These are phyloP conservation scores for Nycticorax nycticorax DNA, from an alignment of 2,113 vertebrate genomes.

Conservation along the genomic window DNA sequence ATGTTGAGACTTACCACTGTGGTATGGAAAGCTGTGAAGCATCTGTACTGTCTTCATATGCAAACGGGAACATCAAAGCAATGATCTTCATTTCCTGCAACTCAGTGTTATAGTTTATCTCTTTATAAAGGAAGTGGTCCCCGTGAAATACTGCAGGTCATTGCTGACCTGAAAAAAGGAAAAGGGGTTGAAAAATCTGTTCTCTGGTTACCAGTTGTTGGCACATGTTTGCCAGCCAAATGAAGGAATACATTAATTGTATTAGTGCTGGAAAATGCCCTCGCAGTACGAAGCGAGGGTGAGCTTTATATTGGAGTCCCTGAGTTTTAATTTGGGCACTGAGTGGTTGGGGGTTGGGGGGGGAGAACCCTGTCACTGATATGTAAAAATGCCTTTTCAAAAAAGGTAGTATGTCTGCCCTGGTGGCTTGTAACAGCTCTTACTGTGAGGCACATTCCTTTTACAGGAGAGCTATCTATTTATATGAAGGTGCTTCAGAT, in stretches of 20 bases:
- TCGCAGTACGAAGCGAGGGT: not conserved
- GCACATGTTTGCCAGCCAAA: not conserved
- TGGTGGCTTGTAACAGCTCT: not conserved
- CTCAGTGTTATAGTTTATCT: not conserved
- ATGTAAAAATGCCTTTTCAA: not conserved
- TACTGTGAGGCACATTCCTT: not conserved
- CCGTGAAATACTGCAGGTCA: not conserved
- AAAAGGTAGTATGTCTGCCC: rapidly evolving
- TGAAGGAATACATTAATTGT: not conserved
- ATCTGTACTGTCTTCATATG: not conserved
- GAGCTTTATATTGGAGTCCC: not conserved
- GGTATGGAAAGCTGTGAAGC: not conserved
- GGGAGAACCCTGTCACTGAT: not conserved
- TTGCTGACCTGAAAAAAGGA: not conserved
- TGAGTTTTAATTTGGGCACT: not conserved
- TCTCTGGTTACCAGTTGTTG: not conserved
- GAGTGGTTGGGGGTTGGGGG: not conserved
- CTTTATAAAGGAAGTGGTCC: not conserved
- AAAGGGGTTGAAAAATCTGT: not conserved
- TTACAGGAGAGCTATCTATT: not conserved
- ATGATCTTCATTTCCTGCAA: slow-evolving; percentile 13
- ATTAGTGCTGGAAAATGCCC: not conserved
- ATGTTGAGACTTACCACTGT: not conserved
- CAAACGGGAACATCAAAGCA: not conserved
- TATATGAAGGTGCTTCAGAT: not conserved